Base-by-base conservation (phyloP, 2,888 invertebrate genomes). In the Lithophane socia region DNA sequence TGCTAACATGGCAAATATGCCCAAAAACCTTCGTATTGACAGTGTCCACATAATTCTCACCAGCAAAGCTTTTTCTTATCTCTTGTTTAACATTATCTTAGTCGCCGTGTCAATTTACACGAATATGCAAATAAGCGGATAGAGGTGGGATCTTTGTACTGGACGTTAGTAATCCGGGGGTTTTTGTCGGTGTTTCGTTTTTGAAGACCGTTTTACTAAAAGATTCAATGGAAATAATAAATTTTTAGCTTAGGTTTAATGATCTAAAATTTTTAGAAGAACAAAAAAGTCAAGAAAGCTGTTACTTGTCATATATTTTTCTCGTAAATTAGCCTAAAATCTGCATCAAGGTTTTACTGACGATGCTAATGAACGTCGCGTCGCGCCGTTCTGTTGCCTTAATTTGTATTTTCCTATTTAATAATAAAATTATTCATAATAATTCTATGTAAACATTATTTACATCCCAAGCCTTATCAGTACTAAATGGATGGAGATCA, bases 51-150 rank as follows among this genome's bases (percentile, higher is more conserved):
- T 24, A 49, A 13, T 65, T 82, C 71, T 69, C 56, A 67, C 79
- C 37, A 83, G 67, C 44, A 13, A 68, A 64, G 67, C 80, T 73
- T n/a, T 78, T 72, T 78, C 81, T 79, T 87, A 85, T 85, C 87
- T 78, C 60, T 68, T 52, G 52, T 82, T 82, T 72, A 63, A 73
- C 65, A 75, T 78, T 68, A 77, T 80, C 82, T 82, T 78, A 47
- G 73, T 69, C 42, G 29, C 49, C 76, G 84, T 86, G 80, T 87
- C 79, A 61, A 73, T 66, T 87, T 84, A 84, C 87, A 73, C 69
- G 42, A 44, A 54, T 79, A 80, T 80, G 83, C 77, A 83, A 84
- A 83, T 80, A 84, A 5, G 47, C 21, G 37, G 24, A 24, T 65
- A 54, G n/a, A 73, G 80, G 54, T 65, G 73, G 24, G 65, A 44